Evolutionary conservation across 1,140 invertebrate genomes (phyloP).

Genomic region (Armadillidium nasatum): DNA sequence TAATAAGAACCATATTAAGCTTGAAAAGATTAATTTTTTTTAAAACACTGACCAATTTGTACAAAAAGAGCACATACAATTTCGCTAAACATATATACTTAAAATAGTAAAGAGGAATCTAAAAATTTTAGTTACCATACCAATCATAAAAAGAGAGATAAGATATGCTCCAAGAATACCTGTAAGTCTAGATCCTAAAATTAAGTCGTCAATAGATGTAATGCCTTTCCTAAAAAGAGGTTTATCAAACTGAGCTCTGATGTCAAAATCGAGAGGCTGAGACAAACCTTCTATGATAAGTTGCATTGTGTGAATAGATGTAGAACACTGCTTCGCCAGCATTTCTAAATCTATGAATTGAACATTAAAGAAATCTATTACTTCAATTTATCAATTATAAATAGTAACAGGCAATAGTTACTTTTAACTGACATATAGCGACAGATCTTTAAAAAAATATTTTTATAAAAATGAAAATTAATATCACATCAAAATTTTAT

Average conservation of each 20-base stretch:
- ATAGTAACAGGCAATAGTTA: conserved; percentile 4
- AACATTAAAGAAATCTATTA: neutral
- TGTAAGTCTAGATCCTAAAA: conserved; percentile 54
- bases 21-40: too few species aligned
- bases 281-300: conserved; percentile 62
- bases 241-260: conserved; percentile 59
- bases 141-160: conserved; percentile 1
- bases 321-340: conserved; percentile 53
- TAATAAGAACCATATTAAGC: too few species aligned
- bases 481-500: too few species aligned
- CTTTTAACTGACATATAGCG: neutral
- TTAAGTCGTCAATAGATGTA: conserved; percentile 59
- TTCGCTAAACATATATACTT: too few species aligned
- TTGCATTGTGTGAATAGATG: conserved; percentile 57
- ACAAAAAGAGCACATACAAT: too few species aligned
- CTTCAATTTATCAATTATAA: too few species aligned
- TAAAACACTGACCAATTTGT: too few species aligned
- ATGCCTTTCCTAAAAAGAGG: conserved; percentile 65
- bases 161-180: conserved; percentile 45
- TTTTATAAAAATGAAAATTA: too few species aligned
- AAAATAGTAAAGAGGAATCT: too few species aligned
- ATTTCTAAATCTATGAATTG: conserved; percentile 46
- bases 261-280: conserved; percentile 62
- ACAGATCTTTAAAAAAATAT: conserved; percentile 13
- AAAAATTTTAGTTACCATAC: neutral